Evolutionary conservation across 1,140 invertebrate genomes (phyloP), one percentile per base, ranked within the genome.

Genomic region (Thaumatotibia leucotreta): DNA sequence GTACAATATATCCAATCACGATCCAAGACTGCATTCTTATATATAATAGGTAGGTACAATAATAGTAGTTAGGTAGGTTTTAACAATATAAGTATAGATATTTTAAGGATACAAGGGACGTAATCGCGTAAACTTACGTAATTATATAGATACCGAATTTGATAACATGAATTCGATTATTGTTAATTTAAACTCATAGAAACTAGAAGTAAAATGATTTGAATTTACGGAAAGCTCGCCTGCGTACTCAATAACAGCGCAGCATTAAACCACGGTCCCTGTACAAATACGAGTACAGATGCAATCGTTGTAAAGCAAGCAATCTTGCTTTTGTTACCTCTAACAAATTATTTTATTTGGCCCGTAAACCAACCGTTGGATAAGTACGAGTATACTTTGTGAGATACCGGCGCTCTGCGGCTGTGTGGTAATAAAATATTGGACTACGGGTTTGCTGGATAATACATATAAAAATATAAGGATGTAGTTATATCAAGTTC

Each of bases 301-400:
- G 50, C 50, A 54, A 54, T 54, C 23, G 23, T 24, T 54, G 22
- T 54, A 54, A 54, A 54, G 23, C 50, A 6, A 54, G 31, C 29
- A 35, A 62, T 33, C 29, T 62, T 62, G 61, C 61, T 62, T 62
- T 62, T 22, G 61, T 62, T 39, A 54, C 23, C 49, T 50, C 49
- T 50, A 50, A 50, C 49, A 50, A 22, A 50, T 50, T 50, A 50
- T 50, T 50, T 50, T 50, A 50, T 50, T 50, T 50, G 35, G 49
- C 49, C 22, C 49, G 50, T 54, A 54, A 54, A 54, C 20, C 20
- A 54, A n/a, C n/a, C 50, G 50, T 11, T 17, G 35, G 35, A 39
- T 39, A 39, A 39, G n/a, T n/a, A n/a, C n/a, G n/a, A n/a, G n/a
- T n/a, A 39, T 39, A 39, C 35, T 39, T 39, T 17, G 35, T 39